Evolutionary conservation across 2,797 vertebrate species (phyloP).

Genomic region (Austrolebias charrua): DNA sequence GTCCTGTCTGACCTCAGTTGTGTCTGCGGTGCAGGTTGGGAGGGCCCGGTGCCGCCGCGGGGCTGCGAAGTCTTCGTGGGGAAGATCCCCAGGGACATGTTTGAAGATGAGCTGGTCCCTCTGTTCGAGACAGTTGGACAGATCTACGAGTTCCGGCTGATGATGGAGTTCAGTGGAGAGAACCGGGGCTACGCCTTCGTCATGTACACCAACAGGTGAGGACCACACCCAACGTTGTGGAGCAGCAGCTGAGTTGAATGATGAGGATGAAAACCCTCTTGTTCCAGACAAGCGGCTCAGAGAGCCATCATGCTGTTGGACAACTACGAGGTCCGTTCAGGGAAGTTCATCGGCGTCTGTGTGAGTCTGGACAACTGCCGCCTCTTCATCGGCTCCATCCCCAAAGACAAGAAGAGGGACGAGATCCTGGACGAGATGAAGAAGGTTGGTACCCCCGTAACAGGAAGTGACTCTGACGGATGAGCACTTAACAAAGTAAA

Average conservation of each 20-base stretch:
- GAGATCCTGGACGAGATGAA: constrained; percentile 92
- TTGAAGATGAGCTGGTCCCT: constrained; percentile 92
- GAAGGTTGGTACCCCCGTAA: constrained; percentile 27
- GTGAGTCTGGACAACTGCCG: constrained; percentile 94
- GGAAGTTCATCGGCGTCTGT: constrained; percentile 93
- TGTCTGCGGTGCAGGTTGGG: constrained; percentile 83
- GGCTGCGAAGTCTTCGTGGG: constrained; percentile 97
- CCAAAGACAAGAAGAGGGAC: constrained; percentile 92
- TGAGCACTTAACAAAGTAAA: too few species aligned
- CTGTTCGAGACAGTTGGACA: constrained; percentile 88
- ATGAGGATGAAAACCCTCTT: background rate
- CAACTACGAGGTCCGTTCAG: constrained; percentile 89
- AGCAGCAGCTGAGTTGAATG: too few species aligned
- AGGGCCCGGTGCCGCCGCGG: constrained; percentile 89
- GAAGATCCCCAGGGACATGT: constrained; percentile 96
- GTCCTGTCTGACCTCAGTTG: background rate
- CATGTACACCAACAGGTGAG: constrained; percentile 87
- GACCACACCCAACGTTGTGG: too few species aligned
- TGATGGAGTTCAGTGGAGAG: constrained; percentile 98
- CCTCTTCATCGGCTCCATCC: constrained; percentile 93
- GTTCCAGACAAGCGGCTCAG: constrained; percentile 83
- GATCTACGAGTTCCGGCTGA: constrained; percentile 95
- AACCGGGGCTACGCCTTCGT: constrained; percentile 98
- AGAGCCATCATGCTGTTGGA: constrained; percentile 89
- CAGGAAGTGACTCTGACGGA: too few species aligned